phyloP scores from a whole-genome alignment of 2,113 vertebrate genomes.

The Podarcis raffonei region DNA sequence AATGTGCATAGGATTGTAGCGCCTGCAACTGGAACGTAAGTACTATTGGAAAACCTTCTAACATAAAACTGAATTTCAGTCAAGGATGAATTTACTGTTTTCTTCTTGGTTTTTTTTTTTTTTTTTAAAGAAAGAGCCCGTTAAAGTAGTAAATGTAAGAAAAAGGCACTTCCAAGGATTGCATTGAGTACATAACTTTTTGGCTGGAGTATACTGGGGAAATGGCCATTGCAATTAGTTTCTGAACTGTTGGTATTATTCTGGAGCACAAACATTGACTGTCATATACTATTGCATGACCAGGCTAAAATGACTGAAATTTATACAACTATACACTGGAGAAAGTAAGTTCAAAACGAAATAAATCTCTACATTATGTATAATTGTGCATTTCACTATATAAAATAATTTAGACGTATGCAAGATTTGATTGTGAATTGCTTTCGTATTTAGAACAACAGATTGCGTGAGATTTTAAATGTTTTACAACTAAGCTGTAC shows the following conservation, averaged over 20 bases:
- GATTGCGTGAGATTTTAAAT: neutral
- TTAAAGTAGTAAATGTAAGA: no score
- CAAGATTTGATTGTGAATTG: neutral
- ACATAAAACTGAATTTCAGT: neutral
- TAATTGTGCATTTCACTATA: neutral
- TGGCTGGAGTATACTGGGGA: neutral
- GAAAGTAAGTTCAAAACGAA: neutral
- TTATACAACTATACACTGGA: neutral
- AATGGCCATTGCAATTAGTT: constrained; percentile 9
- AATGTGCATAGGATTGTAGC: neutral
- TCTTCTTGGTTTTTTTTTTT: no score
- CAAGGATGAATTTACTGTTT: neutral
- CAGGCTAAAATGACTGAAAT: neutral
- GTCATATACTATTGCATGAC: neutral
- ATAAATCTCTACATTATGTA: neutral
- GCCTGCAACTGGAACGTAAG: neutral
- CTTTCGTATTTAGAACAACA: neutral
- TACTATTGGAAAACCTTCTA: neutral
- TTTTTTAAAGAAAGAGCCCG: no score
- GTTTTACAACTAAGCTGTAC: neutral
- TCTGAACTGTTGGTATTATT: neutral
- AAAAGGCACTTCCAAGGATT: neutral
- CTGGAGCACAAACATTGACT: neutral
- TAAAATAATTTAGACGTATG: neutral
- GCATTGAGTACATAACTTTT: constrained; percentile 19